Conservation (phyloP, 2,797 vertebrate genomes). For the Neosalanx taihuensis region DNA sequence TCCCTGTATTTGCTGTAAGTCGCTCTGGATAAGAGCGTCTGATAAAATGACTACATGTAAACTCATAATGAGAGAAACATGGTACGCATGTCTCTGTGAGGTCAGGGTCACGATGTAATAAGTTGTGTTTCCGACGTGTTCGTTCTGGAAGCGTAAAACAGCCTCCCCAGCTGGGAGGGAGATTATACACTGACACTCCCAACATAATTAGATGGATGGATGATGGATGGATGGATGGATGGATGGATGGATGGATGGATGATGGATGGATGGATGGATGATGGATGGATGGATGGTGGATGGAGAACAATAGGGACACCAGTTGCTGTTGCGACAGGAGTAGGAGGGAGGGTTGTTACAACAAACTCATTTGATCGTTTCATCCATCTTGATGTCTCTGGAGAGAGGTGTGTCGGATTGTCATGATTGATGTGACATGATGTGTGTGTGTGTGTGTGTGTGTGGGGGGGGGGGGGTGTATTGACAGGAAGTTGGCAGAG, state of each 20-base stretch:
- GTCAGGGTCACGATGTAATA: constrained; percentile 28
- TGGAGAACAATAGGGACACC: constrained; percentile 22
- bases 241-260: too few relatives aligned
- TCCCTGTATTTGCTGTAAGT: too few relatives aligned
- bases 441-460: constrained; percentile 10
- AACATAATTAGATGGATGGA: constrained; percentile 51
- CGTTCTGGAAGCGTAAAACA: constrained; percentile 54
- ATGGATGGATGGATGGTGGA: too few relatives aligned
- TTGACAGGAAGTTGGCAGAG: not conserved
- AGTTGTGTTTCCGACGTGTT: constrained; percentile 30
- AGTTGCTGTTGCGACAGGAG: too few relatives aligned
- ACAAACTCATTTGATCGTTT: constrained; percentile 36
- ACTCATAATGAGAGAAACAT: not conserved
- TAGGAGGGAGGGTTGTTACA: too few relatives aligned
- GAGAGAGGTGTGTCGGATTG: not conserved
- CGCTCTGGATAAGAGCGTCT: too few relatives aligned
- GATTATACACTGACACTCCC: constrained; percentile 45
- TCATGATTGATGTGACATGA: constrained; percentile 23
- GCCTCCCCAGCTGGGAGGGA: constrained; percentile 43
- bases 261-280: too few relatives aligned
- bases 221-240: constrained; percentile 6
- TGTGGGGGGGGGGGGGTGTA: not conserved
- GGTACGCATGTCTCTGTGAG: not conserved
- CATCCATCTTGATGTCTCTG: constrained; percentile 29
- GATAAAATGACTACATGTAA: too few relatives aligned